Evolutionary conservation across 1,140 invertebrate genomes (phyloP).

Genomic region (Olivierus martensii): DNA sequence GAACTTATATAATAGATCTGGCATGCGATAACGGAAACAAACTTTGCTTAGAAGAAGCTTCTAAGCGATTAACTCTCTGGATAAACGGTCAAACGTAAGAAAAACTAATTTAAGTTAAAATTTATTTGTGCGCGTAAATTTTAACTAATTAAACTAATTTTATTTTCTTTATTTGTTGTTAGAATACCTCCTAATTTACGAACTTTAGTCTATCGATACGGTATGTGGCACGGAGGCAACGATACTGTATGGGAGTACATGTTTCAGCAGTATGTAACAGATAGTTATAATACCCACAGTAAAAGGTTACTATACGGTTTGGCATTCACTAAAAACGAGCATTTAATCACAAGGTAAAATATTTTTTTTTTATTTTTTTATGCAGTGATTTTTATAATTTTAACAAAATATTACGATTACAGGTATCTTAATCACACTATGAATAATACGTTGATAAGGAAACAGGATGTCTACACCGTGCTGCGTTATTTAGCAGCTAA

Average conservation of each 20-base stretch:
- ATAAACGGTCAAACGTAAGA: constrained; percentile 25
- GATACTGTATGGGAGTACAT: constrained; percentile 53
- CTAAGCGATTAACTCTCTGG: constrained; percentile 27
- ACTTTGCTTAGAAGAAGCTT: constrained; percentile 27
- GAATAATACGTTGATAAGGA: constrained; percentile 55
- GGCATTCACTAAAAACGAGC: constrained; percentile 23
- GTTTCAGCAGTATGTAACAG: constrained; percentile 53
- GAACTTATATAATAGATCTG: constrained; percentile 25
- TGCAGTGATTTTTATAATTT: too few relatives aligned
- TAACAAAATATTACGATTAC: neutral
- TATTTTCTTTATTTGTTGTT: too few relatives aligned
- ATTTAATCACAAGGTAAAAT: neutral
- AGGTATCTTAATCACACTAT: constrained; percentile 54
- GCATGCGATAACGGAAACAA: constrained; percentile 28
- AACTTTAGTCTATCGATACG: constrained; percentile 36
- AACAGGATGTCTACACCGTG: constrained; percentile 68
- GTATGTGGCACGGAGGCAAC: constrained; percentile 37
- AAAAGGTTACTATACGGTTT: constrained; percentile 52
- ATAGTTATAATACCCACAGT: constrained; percentile 63
- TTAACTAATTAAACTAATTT: too few relatives aligned
- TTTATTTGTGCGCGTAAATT: too few relatives aligned
- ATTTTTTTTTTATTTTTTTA: too few relatives aligned
- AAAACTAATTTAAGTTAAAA: neutral
- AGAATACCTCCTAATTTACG: constrained; percentile 45
- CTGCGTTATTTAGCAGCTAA: constrained; percentile 51